Evolutionary conservation across 2,797 vertebrate genomes (phyloP).

Genomic region (Catharus ustulatus): DNA sequence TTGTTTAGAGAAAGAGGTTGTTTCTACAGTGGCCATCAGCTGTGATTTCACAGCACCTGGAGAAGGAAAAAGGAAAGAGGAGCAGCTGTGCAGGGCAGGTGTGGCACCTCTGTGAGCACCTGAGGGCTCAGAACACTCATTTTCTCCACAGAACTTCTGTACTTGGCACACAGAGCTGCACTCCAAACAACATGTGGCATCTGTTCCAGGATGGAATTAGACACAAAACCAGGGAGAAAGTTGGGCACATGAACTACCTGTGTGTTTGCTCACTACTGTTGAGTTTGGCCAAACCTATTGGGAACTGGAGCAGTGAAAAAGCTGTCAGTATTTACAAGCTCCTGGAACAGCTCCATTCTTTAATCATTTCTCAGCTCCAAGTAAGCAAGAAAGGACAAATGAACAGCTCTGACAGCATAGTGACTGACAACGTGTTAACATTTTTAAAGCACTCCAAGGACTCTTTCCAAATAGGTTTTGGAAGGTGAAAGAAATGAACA

Average conservation of each 20-base stretch:
- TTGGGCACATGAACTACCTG: background rate
- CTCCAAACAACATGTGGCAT: fast-evolving
- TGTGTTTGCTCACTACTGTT: background rate
- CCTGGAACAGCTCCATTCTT: conserved; percentile 35
- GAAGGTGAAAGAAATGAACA: conserved; percentile 54
- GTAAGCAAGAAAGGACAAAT: conserved; percentile 55
- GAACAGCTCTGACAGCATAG: conserved; percentile 60
- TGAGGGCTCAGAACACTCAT: background rate
- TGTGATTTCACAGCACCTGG: background rate
- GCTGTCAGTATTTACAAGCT: conserved; percentile 14
- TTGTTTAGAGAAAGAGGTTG: background rate
- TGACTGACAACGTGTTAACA: conserved; percentile 57
- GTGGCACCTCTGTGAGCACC: background rate
- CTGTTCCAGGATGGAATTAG: background rate
- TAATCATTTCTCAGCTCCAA: conserved; percentile 23
- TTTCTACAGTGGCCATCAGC: background rate
- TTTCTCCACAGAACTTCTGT: background rate
- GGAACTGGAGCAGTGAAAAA: background rate
- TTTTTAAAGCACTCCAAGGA: conserved; percentile 23
- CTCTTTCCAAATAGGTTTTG: conserved; percentile 47
- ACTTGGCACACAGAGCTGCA: background rate
- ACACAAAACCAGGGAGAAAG: background rate
- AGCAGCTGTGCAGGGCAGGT: background rate
- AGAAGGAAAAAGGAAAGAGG: background rate
- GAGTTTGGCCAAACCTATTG: background rate